A percentile compares a stretch with the other conserved stretches of the same genome.
These are phyloP conservation scores for Synergus japonicus DNA, from an alignment of 2,888 invertebrate genomes.

Conservation along the genomic window DNA sequence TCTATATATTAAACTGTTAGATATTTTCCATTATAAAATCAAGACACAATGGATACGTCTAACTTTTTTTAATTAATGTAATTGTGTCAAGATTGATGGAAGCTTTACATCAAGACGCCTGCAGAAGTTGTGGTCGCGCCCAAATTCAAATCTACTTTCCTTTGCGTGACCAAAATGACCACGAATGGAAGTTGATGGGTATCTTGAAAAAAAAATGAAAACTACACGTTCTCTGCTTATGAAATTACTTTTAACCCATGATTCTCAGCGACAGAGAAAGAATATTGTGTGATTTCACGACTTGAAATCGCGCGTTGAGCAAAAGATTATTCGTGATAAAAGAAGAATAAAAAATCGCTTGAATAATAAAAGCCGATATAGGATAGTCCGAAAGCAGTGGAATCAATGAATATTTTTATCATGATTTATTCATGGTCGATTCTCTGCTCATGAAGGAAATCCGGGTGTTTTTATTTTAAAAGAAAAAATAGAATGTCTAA, in stretches of 20 bases:
- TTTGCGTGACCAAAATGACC: not conserved
- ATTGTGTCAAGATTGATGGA: not conserved
- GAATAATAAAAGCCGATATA: not conserved
- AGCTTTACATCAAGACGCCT: not conserved
- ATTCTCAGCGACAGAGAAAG: not conserved
- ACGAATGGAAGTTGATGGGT: not conserved
- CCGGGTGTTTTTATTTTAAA: not conserved
- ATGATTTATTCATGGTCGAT: not conserved
- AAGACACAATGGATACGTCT: not conserved
- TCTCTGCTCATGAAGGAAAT: not conserved
- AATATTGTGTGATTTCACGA: not conserved
- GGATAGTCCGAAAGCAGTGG: not conserved
- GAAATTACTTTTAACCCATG: not conserved
- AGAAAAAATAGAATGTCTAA: not conserved
- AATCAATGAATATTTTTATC: not conserved
- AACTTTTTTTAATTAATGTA: not conserved
- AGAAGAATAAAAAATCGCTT: not conserved
- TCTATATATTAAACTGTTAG: not conserved
- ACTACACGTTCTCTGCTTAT: not conserved
- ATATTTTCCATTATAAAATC: not conserved
- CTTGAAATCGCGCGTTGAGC: not conserved
- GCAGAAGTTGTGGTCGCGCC: not conserved
- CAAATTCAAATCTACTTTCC: constrained; percentile 7
- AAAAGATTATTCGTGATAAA: not conserved
- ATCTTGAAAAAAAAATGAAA: not conserved